Evolutionary conservation across 2,888 invertebrate species (phyloP).

Genomic region (Pollenia griseotomentosa): DNA sequence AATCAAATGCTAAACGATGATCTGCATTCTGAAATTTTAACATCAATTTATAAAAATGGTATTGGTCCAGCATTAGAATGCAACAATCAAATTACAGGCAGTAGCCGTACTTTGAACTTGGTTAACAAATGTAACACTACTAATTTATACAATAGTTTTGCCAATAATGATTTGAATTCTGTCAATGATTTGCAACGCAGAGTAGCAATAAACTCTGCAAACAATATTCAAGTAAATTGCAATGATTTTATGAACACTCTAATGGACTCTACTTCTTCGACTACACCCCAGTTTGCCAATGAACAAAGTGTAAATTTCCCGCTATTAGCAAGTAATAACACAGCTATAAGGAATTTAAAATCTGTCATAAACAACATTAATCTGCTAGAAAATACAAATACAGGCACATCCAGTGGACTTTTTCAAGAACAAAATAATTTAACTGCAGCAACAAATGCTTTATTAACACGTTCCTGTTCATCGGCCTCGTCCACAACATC

Average conservation of each 20-base stretch:
- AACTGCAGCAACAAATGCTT: constrained; percentile 23
- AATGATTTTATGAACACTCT: constrained; percentile 63
- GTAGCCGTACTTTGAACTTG: constrained; percentile 33
- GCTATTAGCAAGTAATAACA: constrained; percentile 35
- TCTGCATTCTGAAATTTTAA: constrained; percentile 87
- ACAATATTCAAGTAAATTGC: constrained; percentile 57
- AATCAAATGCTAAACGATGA: constrained; percentile 81
- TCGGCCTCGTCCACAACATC: constrained; percentile 87
- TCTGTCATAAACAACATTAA: constrained; percentile 66
- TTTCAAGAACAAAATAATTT: constrained; percentile 49
- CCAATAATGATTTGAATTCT: constrained; percentile 49
- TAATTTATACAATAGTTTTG: constrained; percentile 49
- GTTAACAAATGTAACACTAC: constrained; percentile 50
- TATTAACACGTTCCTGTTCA: constrained; percentile 86
- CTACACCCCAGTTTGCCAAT: constrained; percentile 35
- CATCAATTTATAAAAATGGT: constrained; percentile 90
- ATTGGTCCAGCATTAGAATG: constrained; percentile 84
- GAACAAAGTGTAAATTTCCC: constrained; percentile 61
- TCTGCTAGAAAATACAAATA: constrained; percentile 47
- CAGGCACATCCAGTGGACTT: background rate
- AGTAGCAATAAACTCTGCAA: constrained; percentile 37
- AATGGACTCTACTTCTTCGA: constrained; percentile 44
- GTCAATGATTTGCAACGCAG: constrained; percentile 50
- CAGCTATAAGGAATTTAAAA: constrained; percentile 42
- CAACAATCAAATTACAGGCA: constrained; percentile 60